Percentiles rank a stretch among this genome's conserved stretches.
Evolutionary conservation across 2,797 vertebrate species (phyloP).

Genomic region (Microctenopoma lineatum): DNA sequence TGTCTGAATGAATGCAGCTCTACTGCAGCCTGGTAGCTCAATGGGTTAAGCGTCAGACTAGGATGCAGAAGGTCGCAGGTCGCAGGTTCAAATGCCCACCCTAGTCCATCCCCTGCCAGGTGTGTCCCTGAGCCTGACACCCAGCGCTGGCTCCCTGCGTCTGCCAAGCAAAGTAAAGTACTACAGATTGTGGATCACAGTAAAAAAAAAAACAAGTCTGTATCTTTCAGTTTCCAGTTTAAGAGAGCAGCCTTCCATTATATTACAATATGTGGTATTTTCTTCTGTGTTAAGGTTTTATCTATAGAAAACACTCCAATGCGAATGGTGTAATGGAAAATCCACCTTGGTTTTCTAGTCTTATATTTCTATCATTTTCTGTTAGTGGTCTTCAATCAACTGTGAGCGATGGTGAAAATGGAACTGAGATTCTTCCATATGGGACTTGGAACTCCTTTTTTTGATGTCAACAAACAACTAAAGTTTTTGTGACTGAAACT

Average conservation of each 20-base stretch:
- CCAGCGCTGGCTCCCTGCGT: too few species aligned
- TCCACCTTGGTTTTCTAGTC: conserved; percentile 38
- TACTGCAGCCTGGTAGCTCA: too few species aligned
- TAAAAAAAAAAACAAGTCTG: not conserved
- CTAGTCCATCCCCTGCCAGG: too few species aligned
- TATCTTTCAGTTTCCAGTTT: conserved; percentile 30
- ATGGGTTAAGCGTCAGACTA: too few species aligned
- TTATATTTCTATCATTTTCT: conserved; percentile 55
- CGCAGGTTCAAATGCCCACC: too few species aligned
- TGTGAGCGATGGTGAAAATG: conserved; percentile 53
- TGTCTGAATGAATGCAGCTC: not conserved
- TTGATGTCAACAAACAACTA: conserved; percentile 48
- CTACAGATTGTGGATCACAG: conserved; percentile 3
- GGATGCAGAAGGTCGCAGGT: too few species aligned
- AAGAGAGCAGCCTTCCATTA: conserved; percentile 20
- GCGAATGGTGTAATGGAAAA: conserved; percentile 31
- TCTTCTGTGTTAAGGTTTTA: conserved; percentile 31
- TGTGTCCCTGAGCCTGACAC: too few species aligned
- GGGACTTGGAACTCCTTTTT: conserved; percentile 32
- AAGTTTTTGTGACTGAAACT: conserved; percentile 51
- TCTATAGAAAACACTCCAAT: conserved; percentile 42
- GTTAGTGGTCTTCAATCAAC: conserved; percentile 51
- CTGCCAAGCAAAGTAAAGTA: too few species aligned
- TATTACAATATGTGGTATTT: conserved; percentile 19
- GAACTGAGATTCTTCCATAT: conserved; percentile 46